Evolutionary conservation across 2,888 invertebrate genomes (phyloP).

Genomic region (Tipula confusa): DNA sequence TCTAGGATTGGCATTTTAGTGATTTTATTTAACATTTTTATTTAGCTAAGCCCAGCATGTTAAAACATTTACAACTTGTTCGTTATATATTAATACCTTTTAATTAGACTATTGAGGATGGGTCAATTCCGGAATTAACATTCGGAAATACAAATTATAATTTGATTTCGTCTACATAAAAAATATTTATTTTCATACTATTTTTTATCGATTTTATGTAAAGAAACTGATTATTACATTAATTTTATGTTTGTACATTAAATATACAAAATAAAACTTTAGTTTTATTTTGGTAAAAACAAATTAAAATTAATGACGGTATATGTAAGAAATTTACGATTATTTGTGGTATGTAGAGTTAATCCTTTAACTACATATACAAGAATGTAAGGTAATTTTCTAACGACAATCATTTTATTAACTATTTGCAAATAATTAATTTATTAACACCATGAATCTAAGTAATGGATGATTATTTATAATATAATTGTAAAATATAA

Average conservation of each 20-base stretch:
- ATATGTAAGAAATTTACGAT: background rate
- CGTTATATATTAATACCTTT: background rate
- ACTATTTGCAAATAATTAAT: background rate
- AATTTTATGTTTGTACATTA: background rate
- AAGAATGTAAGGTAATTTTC: background rate
- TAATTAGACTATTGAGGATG: background rate
- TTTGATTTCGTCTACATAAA: background rate
- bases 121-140: background rate
- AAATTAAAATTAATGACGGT: background rate
- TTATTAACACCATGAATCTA: background rate
- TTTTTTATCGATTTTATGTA: background rate
- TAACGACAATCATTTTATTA: background rate
- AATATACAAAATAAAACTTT: background rate
- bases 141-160: slow-evolving; percentile 1
- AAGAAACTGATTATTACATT: background rate
- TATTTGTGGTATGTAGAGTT: background rate
- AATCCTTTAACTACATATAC: background rate
- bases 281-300: too few relatives aligned
- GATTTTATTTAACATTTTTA: background rate
- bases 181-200: background rate
- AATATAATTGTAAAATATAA: background rate
- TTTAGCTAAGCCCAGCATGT: background rate
- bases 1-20: background rate
- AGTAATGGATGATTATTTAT: background rate
- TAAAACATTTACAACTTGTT: background rate